Evolutionary conservation across 2,888 invertebrate species (phyloP).

Genomic region (Chloromyia formosa): DNA sequence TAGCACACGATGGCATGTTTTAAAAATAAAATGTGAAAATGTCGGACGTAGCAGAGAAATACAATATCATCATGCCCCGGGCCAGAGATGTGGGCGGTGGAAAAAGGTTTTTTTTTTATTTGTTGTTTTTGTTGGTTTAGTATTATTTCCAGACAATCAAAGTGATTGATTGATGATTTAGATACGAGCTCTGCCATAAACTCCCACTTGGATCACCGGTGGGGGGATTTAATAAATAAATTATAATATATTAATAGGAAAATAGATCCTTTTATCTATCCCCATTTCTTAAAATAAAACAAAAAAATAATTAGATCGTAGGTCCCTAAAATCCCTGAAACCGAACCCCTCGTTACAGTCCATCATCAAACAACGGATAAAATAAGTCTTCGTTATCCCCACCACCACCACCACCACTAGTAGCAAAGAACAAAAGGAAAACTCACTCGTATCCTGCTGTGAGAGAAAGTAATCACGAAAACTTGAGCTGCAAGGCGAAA

Average conservation of each 20-base stretch:
- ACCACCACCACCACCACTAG: not conserved
- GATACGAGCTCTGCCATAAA: conserved; percentile 24
- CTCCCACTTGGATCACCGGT: no score
- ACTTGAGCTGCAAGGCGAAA: not conserved
- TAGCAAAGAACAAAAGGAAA: not conserved
- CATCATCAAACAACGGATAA: not conserved
- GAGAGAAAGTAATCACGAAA: conserved; percentile 1
- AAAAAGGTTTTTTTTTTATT: no score
- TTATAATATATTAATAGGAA: no score
- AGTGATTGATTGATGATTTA: conserved; percentile 11
- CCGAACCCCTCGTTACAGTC: not conserved
- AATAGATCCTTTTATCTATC: no score
- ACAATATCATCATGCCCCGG: not conserved
- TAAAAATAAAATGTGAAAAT: conserved; percentile 35
- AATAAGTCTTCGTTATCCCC: not conserved
- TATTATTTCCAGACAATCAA: not conserved
- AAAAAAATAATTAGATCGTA: not conserved
- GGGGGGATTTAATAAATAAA: no score
- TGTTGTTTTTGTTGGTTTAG: no score
- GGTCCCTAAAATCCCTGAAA: not conserved
- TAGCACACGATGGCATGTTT: conserved; percentile 13
- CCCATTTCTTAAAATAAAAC: no score
- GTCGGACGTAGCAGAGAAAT: conserved; percentile 10
- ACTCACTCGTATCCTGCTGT: no score
- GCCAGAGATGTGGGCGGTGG: no score